phyloP scores from a whole-genome alignment of 2,888 invertebrate genomes.

The Ceratothoa steindachneri region DNA sequence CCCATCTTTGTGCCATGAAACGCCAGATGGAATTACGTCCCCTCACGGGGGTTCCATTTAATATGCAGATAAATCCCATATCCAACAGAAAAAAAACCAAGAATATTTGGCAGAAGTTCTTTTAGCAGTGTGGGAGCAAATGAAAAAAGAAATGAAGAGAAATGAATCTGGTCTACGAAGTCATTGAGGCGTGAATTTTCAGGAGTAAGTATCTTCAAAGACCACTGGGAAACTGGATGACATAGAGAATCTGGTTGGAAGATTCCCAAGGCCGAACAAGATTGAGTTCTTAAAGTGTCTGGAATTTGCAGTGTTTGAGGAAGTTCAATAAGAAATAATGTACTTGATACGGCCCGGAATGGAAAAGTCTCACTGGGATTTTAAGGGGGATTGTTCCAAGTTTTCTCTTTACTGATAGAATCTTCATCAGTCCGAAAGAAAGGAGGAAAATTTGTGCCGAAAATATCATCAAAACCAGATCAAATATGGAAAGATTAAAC shows the following conservation, averaged over 20 bases:
- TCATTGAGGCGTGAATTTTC: slow-evolving; percentile 1
- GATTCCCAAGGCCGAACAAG: neutral
- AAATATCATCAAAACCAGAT: neutral
- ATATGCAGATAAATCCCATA: slow-evolving; percentile 1
- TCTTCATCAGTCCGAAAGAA: neutral
- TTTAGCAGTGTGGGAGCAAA: neutral
- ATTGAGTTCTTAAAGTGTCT: neutral
- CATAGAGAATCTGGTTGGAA: neutral
- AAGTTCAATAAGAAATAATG: slow-evolving; percentile 10
- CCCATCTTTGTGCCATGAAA: neutral
- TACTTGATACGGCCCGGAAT: neutral
- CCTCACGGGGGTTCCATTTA: neutral
- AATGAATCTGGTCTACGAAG: slow-evolving; percentile 9
- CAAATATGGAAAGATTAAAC: neutral
- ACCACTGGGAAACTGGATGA: slow-evolving; percentile 1
- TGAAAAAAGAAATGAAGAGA: slow-evolving; percentile 13
- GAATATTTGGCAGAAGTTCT: neutral
- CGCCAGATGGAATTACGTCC: neutral
- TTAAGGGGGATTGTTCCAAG: neutral
- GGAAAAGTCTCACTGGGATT: neutral
- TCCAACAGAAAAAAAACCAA: neutral
- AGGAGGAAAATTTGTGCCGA: neutral
- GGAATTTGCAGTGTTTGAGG: neutral
- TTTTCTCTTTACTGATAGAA: neutral
- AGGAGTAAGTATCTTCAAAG: neutral